Conservation (phyloP, 2,113 vertebrate species). For the Meriones unguiculatus region DNA sequence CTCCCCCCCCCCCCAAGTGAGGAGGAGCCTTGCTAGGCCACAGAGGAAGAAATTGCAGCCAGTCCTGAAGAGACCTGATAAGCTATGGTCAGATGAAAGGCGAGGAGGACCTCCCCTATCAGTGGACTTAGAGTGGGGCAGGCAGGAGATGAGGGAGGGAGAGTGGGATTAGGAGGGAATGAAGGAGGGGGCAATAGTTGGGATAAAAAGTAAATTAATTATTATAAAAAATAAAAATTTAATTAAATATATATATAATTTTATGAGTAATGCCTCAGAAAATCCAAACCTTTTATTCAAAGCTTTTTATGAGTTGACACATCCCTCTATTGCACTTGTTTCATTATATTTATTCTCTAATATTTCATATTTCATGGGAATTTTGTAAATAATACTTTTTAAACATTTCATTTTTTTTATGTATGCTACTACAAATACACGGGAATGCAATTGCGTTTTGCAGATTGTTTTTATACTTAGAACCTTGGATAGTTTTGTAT, state of each 20-base stretch:
- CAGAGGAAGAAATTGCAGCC: no score
- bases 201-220: no score
- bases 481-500: not conserved
- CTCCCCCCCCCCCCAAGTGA: no score
- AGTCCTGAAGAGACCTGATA: no score
- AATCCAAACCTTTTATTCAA: not conserved
- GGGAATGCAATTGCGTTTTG: not conserved
- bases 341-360: not conserved
- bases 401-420: conserved; percentile 22
- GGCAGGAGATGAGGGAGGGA: no score
- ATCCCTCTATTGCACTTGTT: not conserved
- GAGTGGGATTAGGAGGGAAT: no score
- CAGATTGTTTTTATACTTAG: not conserved
- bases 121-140: no score
- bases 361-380: not conserved
- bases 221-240: no score
- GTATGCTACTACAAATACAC: not conserved
- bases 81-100: no score
- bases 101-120: no score
- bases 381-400: not conserved
- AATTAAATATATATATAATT: not conserved
- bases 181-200: no score
- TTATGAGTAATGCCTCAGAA: not conserved
- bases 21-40: no score
- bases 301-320: not conserved